Base-by-base conservation (phyloP, 2,113 vertebrate genomes). In the Redunca redunca region DNA sequence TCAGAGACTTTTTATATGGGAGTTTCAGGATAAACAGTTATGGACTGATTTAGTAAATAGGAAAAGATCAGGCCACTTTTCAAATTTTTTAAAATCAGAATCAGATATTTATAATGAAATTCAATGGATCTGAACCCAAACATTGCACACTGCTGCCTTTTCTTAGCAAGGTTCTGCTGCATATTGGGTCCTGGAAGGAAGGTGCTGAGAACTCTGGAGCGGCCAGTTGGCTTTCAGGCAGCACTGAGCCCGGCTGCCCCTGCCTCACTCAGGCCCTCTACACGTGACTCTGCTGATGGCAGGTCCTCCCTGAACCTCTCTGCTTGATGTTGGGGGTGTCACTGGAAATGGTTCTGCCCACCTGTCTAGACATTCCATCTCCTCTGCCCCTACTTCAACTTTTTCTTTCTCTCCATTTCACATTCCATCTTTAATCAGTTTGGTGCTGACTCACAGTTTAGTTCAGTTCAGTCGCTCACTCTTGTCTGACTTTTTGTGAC, bases 241-340 rank as follows among this genome's bases (percentile, higher is more conserved):
- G 48, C 43, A 4, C 7, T 12, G 16, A 67, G 19, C 14, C 62
- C 1, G 13, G 13, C 15, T 64, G 16, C 8, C 5, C 43, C 43
- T 60, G 12, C 19, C 81, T 83, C 48, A 2, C 11, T 9, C 17
- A n/a, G 7, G 9, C 15, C 3, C 36, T 33, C 28, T 33, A n/a
- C n/a, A 7, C 6, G 0, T 3, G 43, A 58, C 48, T 48, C 36
- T 67, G 11, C 58, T 30, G 19, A 40, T 36, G 3, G 2, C 11
- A 12, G 53, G 12, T 23, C 14, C n/a, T 33, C 50, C 40, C 28
- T n/a, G 36, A 83, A 43, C 13, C 23, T 23, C 26, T 43, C 46
- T 86, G 7, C 10, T 4, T 6, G 43, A 13, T 40, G 8, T 48
- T 60, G 6, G 2, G 21, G 21, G 11, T 50, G 64, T 25, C n/a